These are phyloP conservation scores for Wasmannia auropunctata DNA, from an alignment of 1,140 invertebrate genomes.

Conservation along the genomic window DNA sequence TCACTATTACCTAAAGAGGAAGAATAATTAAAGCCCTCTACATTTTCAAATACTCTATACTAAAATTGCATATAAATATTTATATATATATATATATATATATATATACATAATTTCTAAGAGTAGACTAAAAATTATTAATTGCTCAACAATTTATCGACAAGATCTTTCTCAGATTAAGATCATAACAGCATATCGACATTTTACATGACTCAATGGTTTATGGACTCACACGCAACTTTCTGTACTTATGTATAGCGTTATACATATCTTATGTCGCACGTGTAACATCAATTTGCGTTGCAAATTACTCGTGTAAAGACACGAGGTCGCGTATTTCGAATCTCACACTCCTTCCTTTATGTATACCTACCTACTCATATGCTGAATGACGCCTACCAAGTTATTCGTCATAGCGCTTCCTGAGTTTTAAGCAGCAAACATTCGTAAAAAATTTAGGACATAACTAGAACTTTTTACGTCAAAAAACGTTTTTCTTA, in stretches of 20 bases:
- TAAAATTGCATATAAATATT: neutral
- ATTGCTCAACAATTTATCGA: neutral
- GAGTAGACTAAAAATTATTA: neutral
- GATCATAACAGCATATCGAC: neutral
- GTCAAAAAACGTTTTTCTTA: neutral
- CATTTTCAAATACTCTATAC: neutral
- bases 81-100: too few relatives aligned
- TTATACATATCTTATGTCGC: constrained; percentile 1
- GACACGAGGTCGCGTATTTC: constrained; percentile 20
- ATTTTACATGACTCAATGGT: neutral
- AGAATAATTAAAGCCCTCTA: neutral
- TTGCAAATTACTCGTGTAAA: constrained; percentile 32
- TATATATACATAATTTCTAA: neutral
- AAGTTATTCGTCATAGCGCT: neutral
- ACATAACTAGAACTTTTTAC: neutral
- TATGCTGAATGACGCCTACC: neutral
- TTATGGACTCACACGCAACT: neutral
- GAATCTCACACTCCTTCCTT: constrained; percentile 20
- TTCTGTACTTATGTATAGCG: neutral
- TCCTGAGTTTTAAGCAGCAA: neutral
- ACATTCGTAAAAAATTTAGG: constrained; percentile 7
- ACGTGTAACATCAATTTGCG: constrained; percentile 10
- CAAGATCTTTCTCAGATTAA: neutral
- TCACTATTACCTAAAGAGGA: neutral
- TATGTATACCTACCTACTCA: neutral